Evolutionary conservation across 2,797 vertebrate genomes (phyloP).

Genomic region (Rhadinocentrus ornatus): DNA sequence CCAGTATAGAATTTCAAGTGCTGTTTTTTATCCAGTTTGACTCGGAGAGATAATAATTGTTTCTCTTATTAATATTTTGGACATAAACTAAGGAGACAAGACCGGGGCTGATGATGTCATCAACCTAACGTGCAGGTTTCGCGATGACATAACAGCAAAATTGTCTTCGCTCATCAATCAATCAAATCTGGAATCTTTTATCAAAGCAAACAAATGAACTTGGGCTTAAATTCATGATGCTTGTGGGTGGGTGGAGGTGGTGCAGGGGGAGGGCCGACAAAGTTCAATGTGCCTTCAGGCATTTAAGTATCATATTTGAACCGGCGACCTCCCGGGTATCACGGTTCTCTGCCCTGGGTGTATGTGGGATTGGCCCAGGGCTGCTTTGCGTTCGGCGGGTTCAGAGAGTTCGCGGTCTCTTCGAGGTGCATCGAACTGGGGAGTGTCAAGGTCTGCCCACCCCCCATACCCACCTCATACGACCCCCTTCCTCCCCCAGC

Average conservation of each 20-base stretch:
- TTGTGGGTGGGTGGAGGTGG: conserved; percentile 34
- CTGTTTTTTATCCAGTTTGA: neutral
- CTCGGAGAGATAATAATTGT: conserved; percentile 36
- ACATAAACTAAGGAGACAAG: conserved; percentile 50
- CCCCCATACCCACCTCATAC: conserved; percentile 32
- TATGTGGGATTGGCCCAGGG: conserved; percentile 61
- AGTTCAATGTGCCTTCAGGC: conserved; percentile 71
- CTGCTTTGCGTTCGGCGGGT: conserved; percentile 42
- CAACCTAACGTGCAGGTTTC: conserved; percentile 34
- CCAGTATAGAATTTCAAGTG: neutral
- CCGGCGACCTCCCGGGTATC: conserved; percentile 60
- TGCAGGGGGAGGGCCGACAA: conserved; percentile 45
- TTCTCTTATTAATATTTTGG: conserved; percentile 13
- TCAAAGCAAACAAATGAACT: conserved; percentile 45
- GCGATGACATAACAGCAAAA: conserved; percentile 62
- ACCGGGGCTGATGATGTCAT: conserved; percentile 67
- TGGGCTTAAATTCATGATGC: conserved; percentile 41
- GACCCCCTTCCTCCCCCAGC: conserved; percentile 37
- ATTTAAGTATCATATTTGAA: conserved; percentile 61
- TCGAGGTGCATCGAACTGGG: conserved; percentile 50
- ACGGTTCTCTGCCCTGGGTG: conserved; percentile 51
- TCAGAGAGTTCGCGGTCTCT: conserved; percentile 63
- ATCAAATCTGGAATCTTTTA: conserved; percentile 64
- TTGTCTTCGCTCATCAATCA: conserved; percentile 62
- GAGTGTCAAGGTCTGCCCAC: conserved; percentile 60